A percentile compares a stretch with the other conserved stretches of the same genome.
Conservation (phyloP, 35 echinoderm and acorn worm species). For the Amphiura filiformis region DNA sequence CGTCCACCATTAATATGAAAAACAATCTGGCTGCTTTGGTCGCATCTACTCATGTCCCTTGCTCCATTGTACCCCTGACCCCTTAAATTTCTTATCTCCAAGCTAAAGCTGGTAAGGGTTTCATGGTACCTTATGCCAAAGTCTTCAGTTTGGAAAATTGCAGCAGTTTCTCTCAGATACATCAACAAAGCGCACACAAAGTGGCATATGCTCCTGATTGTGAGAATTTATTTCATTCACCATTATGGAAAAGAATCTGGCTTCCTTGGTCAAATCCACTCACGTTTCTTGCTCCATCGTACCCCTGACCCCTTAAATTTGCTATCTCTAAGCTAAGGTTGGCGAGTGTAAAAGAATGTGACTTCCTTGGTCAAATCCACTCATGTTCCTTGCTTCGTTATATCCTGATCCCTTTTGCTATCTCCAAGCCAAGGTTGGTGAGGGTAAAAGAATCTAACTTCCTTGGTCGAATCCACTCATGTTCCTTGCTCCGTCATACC, state of each 20-base stretch:
- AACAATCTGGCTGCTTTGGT: background rate
- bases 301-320: background rate
- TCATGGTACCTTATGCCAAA: too few relatives aligned
- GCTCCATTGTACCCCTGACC: conserved; percentile 12
- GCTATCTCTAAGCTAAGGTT: too few relatives aligned
- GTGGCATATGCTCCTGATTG: background rate
- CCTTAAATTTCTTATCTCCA: too few relatives aligned
- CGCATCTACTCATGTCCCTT: background rate
- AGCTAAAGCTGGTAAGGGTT: too few relatives aligned
- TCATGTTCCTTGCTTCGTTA: background rate
- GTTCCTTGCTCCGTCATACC: background rate
- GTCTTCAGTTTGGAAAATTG: too few relatives aligned
- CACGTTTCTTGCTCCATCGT: background rate
- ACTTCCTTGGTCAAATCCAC: background rate
- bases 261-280: background rate
- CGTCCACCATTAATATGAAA: too few relatives aligned
- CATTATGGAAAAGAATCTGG: background rate
- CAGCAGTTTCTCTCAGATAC: too few relatives aligned
- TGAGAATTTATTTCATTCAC: background rate
- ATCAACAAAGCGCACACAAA: conserved; percentile 7
- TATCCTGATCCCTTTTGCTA: background rate
- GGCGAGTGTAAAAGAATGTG: too few relatives aligned
- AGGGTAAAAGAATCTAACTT: background rate
- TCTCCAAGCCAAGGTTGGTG: background rate
- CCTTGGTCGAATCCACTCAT: background rate